Base-by-base conservation (phyloP, 2,888 invertebrate species). In the Pseudanteris insignis region DNA sequence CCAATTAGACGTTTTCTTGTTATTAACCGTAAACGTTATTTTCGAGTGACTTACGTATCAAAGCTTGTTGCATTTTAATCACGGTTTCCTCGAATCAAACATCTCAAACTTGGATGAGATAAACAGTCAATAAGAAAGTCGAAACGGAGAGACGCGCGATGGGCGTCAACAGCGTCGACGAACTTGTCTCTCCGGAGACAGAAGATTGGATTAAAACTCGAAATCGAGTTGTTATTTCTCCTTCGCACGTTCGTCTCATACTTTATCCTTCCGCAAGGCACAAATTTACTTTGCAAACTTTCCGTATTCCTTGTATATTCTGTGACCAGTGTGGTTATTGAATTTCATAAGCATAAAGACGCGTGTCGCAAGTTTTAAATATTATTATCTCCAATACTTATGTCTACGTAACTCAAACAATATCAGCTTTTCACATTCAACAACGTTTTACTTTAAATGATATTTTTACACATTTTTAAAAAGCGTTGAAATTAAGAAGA, bases 241-340 rank as follows among this genome's bases (percentile, higher is more conserved):
- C 59, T 64, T 62, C 57, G 63, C 57, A 43, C 54, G 61, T 34
- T 38, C 38, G 37, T 21, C 38, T 46, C 44, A 25, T 54, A 44
- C 44, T 46, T 46, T 46, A 38, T 11, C 48, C 50, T 28, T 51
- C 21, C 41, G 43, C 43, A 53, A 65, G 63, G 63, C 63, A 63
- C 66, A 73, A 73, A 76, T 74, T 76, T 75, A 76, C 75, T 76
- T 71, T 71, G 44, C 67, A 54, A 76, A 76, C 73, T 74, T 73
- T 70, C 67, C 70, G 71, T 69, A 70, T 73, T 61, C 63, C 58
- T 51, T 32, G 50, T 50, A 32, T 44, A 34, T 28, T 32, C 25
- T 11, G n/a, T 33, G 28, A 54, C 54, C 34, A 51, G 36, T 41
- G 24, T 41, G 21, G 10, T 43, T 51, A 34, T 43, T 36, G 36